phyloP scores from a whole-genome alignment of 2,888 invertebrate species.

The Penaeus monodon region DNA sequence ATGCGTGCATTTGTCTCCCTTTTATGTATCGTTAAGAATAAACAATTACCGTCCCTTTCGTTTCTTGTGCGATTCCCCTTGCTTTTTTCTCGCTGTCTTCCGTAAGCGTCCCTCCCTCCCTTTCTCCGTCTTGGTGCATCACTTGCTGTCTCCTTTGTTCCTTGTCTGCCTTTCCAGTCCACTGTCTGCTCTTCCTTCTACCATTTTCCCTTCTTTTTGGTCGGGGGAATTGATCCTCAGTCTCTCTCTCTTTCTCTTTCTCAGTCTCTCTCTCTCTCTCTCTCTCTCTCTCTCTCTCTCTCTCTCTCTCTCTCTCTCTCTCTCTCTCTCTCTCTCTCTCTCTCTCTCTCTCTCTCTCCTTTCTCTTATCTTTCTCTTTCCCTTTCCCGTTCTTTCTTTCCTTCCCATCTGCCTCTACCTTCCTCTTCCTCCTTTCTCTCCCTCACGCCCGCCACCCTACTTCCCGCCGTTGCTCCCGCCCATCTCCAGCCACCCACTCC shows the following conservation, averaged over 20 bases:
- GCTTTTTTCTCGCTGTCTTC: too few species aligned
- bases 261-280: neutral
- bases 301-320: neutral
- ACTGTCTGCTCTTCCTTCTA: neutral
- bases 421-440: neutral
- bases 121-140: too few species aligned
- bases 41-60: too few species aligned
- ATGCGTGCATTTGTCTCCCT: too few species aligned
- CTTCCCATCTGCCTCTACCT: neutral
- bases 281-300: neutral
- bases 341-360: neutral
- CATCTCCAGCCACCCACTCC: neutral
- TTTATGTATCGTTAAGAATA: too few species aligned
- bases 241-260: too few species aligned
- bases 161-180: neutral
- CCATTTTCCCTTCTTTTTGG: too few species aligned
- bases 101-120: too few species aligned
- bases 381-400: too few species aligned
- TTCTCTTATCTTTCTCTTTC: too few species aligned
- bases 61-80: too few species aligned
- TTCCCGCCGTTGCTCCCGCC: neutral
- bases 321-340: neutral
- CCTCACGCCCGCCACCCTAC: neutral
- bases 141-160: neutral
- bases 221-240: too few species aligned